Conservation (phyloP, 2,888 invertebrate genomes). For the Dinocampus coccinellae region DNA sequence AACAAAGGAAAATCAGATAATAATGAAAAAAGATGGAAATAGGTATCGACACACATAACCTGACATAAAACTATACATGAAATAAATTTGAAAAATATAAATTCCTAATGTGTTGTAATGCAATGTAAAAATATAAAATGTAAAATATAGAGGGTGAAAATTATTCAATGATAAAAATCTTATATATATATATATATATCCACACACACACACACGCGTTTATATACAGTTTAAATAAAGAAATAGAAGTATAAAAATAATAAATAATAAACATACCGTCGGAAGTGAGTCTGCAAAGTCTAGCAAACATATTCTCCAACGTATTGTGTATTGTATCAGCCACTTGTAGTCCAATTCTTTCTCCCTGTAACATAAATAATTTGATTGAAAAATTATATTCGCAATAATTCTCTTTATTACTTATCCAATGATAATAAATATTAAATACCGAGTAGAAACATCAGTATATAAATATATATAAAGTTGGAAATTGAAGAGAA, state of each 20-base stretch:
- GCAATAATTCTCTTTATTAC: neutral
- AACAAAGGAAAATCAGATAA: no score
- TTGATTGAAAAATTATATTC: neutral
- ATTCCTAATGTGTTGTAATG: no score
- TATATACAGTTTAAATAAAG: neutral
- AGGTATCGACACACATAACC: no score
- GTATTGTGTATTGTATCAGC: neutral
- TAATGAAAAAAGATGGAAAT: no score
- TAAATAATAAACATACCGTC: slow-evolving; percentile 20
- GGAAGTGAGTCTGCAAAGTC: slow-evolving; percentile 55
- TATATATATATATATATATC: neutral
- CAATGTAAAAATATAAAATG: no score
- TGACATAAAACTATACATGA: no score
- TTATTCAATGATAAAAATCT: no score
- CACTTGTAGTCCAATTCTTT: neutral
- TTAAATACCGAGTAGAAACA: neutral
- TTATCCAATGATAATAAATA: neutral
- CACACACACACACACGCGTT: neutral
- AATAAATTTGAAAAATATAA: no score
- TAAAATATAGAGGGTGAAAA: no score
- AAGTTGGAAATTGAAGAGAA: neutral
- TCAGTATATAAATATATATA: neutral
- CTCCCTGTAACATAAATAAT: neutral
- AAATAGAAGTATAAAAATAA: neutral
- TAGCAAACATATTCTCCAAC: slow-evolving; percentile 52